Base-by-base conservation (phyloP, 2,113 vertebrate species). In the Mastomys coucha region DNA sequence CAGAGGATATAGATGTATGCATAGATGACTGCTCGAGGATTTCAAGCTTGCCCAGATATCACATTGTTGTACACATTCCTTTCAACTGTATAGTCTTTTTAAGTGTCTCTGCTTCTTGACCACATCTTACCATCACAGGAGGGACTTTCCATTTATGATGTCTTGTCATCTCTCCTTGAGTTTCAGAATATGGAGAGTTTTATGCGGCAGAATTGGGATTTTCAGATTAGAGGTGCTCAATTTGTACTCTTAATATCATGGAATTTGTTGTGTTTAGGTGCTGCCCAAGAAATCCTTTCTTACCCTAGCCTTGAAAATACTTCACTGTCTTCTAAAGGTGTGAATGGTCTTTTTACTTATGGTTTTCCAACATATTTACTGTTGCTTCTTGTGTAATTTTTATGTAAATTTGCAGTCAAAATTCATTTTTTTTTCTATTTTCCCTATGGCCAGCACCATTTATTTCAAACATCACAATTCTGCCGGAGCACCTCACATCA, bases 401-500 rank as follows among this genome's bases (percentile, higher is more conserved):
- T n/a, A 28, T 80, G 2, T 93, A 76, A 96, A 14, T 12, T 73
- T 73, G 5, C 56, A 67, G 20, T 77, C n/a, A 86, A 90, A 92
- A 88, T 93, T 88, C 22, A 39, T 73, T 49, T 76, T 75, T 45
- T 88, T 56, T 31, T 78, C 19, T 39, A 33, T 70, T 67, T 95
- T 49, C 22, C 70, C 17, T 93, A 87, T 53, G 4, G 6, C 17
- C 33, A 87, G n/a, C 17, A 86, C 42, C 51, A 73, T 51, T 95
- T 94, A 67, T 86, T 93, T 28, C 86, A 91, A 89, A 94, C 24
- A 58, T 19, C 11, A n/a, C 63, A 72, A 65, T 94, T 89, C 76
- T 58, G 26, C 1, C 49, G 36, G 58, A 10, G 20, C 77, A 45
- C 53, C 14, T 77, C 81, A 6, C 81, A 6, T 63, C 3, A 60